Conservation (phyloP, 2,797 vertebrate genomes). For the Cryptoblepharus egeriae region DNA sequence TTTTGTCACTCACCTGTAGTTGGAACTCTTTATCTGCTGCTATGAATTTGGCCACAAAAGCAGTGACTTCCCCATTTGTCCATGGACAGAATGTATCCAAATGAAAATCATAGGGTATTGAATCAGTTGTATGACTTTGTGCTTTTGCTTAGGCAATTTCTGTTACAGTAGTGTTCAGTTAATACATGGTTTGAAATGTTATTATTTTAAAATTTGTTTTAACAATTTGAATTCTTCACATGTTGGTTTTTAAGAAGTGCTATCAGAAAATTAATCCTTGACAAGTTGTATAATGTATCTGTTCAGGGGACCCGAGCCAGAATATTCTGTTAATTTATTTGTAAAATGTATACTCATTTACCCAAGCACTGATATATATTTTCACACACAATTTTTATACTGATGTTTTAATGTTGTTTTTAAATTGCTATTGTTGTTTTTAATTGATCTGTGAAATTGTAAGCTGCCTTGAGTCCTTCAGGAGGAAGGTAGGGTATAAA, state of each 20-base stretch:
- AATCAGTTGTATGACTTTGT: too few relatives aligned
- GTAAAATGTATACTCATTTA: background rate
- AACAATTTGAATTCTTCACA: constrained; percentile 5
- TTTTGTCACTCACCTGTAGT: background rate
- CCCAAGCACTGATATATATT: background rate
- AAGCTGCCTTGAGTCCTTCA: too few relatives aligned
- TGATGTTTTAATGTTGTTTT: too few relatives aligned
- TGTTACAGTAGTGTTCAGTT: background rate
- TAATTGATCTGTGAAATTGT: too few relatives aligned
- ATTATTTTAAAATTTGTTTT: background rate
- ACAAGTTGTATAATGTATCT: rapidly evolving
- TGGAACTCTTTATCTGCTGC: background rate
- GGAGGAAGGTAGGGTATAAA: too few relatives aligned
- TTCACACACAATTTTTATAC: too few relatives aligned
- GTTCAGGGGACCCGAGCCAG: constrained; percentile 11
- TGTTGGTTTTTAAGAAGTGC: background rate
- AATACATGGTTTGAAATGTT: background rate
- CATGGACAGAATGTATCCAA: background rate
- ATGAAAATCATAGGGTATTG: background rate
- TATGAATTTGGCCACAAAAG: background rate
- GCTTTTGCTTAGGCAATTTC: background rate
- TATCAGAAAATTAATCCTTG: background rate
- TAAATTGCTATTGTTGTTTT: too few relatives aligned
- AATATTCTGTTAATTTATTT: background rate
- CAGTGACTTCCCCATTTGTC: too few relatives aligned